Evolutionary conservation across 1,140 invertebrate species (phyloP), one percentile per base, ranked within the genome.

Genomic region (Drosophila sp.): DNA sequence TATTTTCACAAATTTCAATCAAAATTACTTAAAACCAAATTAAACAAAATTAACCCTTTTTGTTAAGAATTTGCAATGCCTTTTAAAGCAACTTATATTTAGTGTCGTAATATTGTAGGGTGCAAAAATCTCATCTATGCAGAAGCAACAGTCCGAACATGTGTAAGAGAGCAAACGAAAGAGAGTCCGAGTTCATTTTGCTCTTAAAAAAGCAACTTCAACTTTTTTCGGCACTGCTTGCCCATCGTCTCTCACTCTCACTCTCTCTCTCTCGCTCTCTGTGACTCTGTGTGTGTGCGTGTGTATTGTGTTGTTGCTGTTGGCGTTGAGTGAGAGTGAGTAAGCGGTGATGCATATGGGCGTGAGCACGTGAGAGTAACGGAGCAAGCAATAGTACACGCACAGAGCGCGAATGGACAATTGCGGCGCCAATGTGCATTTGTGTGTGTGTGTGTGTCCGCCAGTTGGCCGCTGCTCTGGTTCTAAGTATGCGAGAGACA

Each of bases 361-460:
- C 76, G 70, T 79, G 69, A 67, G 72, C 72, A 50, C 7, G 25
- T 32, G 56, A 55, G 80, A 38, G 80, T 64, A 44, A 86, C 64
- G 56, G 79, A 86, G 83, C 84, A 67, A 69, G 83, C 83, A 82
- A 70, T 82, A 79, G 66, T 70, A 70, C 58, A 80, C 70, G 66
- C 63, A 84, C 74, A 77, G 73, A 76, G 60, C 80, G 55, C 80
- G 72, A 83, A 83, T 83, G 80, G 80, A 83, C 80, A 83, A 73
- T 75, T 80, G 80, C 64, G 67, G 72, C 64, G 60, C 44, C 67
- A 67, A 54, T 64, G 72, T 66, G 66, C 27, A 27, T 30, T 41
- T 33, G 38, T 61, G 57, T 32, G 38, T 65, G 54, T 60, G 66
- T 62, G 62, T 70, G 44, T 79, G 70, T 72, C 76, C 75, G 66